Conservation (phyloP, 2,888 invertebrate species). For the Latheticus oryzae region DNA sequence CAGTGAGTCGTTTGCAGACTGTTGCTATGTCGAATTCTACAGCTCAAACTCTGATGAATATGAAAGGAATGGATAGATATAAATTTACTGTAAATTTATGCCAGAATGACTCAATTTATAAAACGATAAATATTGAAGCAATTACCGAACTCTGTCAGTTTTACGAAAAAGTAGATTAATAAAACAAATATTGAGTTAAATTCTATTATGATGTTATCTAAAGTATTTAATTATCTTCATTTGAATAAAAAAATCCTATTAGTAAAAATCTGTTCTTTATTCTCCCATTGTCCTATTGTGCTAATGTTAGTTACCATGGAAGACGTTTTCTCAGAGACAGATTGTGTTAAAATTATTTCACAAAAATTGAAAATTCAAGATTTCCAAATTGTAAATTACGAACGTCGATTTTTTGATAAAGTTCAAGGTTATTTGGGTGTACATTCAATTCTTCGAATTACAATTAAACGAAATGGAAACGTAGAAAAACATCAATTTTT, state of each 20-base stretch:
- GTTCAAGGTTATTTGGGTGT: constrained; percentile 51
- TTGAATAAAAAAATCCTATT: no score
- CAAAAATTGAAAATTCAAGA: constrained; percentile 26
- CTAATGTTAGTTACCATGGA: no score
- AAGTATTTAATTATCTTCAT: neutral
- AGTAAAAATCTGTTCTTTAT: no score
- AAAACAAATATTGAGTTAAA: neutral
- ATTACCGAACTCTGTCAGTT: constrained; percentile 43
- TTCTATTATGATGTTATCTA: neutral
- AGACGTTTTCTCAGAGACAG: constrained; percentile 4
- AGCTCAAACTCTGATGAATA: constrained; percentile 44
- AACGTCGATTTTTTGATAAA: constrained; percentile 30
- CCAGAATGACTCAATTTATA: constrained; percentile 45
- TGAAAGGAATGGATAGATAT: constrained; percentile 46
- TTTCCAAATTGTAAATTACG: constrained; percentile 24
- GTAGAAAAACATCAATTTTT: constrained; percentile 65
- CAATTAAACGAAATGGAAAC: constrained; percentile 8
- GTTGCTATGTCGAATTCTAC: constrained; percentile 45
- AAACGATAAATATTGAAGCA: constrained; percentile 42
- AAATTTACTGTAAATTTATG: constrained; percentile 45
- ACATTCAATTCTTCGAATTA: constrained; percentile 46
- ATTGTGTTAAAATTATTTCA: constrained; percentile 33
- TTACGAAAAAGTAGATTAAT: constrained; percentile 3
- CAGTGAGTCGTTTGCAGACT: constrained; percentile 47
- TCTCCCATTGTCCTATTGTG: no score